Base-by-base conservation (phyloP, 2,797 vertebrate species). In the Cryptoblepharus egeriae region DNA sequence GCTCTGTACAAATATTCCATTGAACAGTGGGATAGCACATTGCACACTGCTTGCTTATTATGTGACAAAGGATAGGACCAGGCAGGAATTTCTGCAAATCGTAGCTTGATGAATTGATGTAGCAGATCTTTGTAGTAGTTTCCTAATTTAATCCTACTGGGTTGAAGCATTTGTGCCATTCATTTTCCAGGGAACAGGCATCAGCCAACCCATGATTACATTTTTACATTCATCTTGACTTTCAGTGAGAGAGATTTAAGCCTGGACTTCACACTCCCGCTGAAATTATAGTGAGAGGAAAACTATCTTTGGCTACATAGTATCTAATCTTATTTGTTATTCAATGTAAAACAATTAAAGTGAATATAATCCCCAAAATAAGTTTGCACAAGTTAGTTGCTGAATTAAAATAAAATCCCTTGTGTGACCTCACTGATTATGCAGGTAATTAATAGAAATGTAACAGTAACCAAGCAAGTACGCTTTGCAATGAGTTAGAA, bases 271-370 rank as follows among this genome's bases (percentile, higher is more conserved):
- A 4, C 12, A 42, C 64, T 42, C 75, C 35, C 35, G 64, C 35
- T 35, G n/a, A 71, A 77, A 83, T 76, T 30, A 82, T 60, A 11
- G 52, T 69, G 65, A 61, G 30, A 69, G 61, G 49, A 52, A 49
- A 30, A 12, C 60, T 76, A 8, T 76, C 39, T 49, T 76, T 49
- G 55, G 39, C 26, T 42, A 49, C 20, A 26, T 60, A 42, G 37
- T 28, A 4, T 9, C 39, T 9, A 55, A 52, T 73, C 32, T 20
- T 35, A 55, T 77, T 68, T 52, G 8, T 28, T 63, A 35, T 75
- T 70, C 52, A 76, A 45, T 28, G 60, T 70, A 61, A 12, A 20
- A 49, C 68, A 76, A 49, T 37, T 55, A 75, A 73, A 42, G 5
- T 37, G 20, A 72, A 57, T 6, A 35, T 60, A 24, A 69, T 61